Conservation (phyloP, 2,113 vertebrate species). For the Chionodraco myersi region DNA sequence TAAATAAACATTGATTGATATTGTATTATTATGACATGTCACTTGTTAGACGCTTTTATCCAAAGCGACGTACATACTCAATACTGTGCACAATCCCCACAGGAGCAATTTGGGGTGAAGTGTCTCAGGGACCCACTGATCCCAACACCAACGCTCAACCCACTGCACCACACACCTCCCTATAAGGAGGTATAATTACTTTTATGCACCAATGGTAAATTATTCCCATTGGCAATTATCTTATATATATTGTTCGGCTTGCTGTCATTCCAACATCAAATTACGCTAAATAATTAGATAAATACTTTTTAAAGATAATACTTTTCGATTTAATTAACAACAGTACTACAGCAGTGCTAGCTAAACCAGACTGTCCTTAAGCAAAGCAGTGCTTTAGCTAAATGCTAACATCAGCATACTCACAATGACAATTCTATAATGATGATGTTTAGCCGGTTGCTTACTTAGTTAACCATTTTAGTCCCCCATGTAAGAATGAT, state of each 20-base stretch:
- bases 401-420: background rate
- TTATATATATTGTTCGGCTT: background rate
- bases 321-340: background rate
- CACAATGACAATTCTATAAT: background rate
- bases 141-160: no score
- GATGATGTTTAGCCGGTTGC: background rate
- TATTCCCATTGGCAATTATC: no score
- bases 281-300: background rate
- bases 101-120: no score
- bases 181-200: background rate
- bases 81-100: no score
- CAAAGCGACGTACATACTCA: no score
- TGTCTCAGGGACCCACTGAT: no score
- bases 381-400: background rate
- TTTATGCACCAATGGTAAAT: background rate
- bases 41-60: no score
- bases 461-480: background rate
- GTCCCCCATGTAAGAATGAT: background rate
- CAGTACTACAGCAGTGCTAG: background rate
- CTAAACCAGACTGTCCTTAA: background rate
- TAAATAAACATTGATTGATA: no score
- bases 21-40: no score
- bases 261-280: background rate
- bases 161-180: no score
- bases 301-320: no score